Conservation (phyloP, 2,888 invertebrate species). For the Rhingia campestris region DNA sequence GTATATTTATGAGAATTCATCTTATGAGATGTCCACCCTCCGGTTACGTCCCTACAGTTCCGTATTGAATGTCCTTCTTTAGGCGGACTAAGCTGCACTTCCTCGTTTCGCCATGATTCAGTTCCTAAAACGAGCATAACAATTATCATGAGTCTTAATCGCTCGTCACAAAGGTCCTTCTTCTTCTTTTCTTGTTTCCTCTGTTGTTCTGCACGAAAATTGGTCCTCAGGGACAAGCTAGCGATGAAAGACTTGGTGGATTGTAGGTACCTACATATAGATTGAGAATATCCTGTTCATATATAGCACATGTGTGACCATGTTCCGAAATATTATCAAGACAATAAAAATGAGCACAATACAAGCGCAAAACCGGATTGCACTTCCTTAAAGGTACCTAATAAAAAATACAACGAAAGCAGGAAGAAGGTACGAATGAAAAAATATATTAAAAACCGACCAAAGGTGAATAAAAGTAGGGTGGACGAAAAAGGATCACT, state of each 20-base stretch:
- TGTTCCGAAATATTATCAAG: slow-evolving; percentile 57
- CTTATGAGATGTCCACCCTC: slow-evolving; percentile 65
- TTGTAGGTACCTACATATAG: slow-evolving; percentile 6
- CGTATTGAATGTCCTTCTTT: slow-evolving; percentile 54
- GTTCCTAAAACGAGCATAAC: slow-evolving; percentile 52
- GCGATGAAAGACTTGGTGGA: slow-evolving; percentile 33
- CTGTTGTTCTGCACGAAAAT: slow-evolving; percentile 29
- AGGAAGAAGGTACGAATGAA: not conserved
- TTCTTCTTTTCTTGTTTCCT: slow-evolving; percentile 16
- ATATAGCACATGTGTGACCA: slow-evolving; percentile 62
- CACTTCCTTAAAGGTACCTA: slow-evolving; percentile 60
- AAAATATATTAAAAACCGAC: not conserved
- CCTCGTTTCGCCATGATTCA: slow-evolving; percentile 46
- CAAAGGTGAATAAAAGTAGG: slow-evolving; percentile 36
- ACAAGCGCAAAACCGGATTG: slow-evolving; percentile 65
- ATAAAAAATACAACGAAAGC: slow-evolving; percentile 17
- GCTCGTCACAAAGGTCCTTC: slow-evolving; percentile 47
- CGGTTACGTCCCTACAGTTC: slow-evolving; percentile 43
- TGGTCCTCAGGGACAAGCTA: slow-evolving; percentile 43
- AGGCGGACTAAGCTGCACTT: slow-evolving; percentile 64
- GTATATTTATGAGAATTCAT: slow-evolving; percentile 54
- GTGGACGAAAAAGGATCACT: slow-evolving; percentile 60
- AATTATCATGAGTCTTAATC: slow-evolving; percentile 69
- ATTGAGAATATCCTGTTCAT: slow-evolving; percentile 62
- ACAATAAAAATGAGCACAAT: slow-evolving; percentile 67